Percentiles rank a stretch among this genome's conserved stretches.
These are phyloP conservation scores for Semnornis frantzii DNA, from an alignment of 2,113 vertebrate genomes.

Conservation along the genomic window DNA sequence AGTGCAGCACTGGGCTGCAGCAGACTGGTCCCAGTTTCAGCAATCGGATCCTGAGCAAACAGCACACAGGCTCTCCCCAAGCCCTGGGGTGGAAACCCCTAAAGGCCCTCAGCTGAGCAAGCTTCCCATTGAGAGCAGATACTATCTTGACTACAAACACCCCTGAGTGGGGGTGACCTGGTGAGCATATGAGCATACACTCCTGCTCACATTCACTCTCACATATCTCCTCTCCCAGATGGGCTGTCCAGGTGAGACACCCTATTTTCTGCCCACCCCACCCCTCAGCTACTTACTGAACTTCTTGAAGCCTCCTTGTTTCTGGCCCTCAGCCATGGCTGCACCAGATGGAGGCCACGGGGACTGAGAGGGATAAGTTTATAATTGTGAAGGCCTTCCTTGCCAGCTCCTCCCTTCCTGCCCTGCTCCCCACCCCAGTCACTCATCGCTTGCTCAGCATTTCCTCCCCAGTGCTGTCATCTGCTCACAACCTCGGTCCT, in stretches of 20 bases:
- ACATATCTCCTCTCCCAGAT: not conserved
- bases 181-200: not conserved
- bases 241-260: not conserved
- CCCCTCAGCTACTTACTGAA: constrained; percentile 72
- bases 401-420: constrained; percentile 43
- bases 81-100: not conserved
- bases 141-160: not conserved
- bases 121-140: not conserved
- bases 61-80: not conserved
- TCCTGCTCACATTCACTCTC: not conserved
- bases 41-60: not conserved
- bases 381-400: not conserved
- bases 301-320: constrained; percentile 70
- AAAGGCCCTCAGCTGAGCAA: not conserved
- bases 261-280: not conserved
- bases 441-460: constrained; percentile 12
- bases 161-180: accelerated
- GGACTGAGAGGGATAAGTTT: not conserved
- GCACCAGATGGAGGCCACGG: accelerated
- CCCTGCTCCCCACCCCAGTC: constrained; percentile 33
- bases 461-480: constrained; percentile 71
- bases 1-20: not conserved
- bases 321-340: constrained; percentile 72
- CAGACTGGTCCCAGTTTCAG: not conserved
- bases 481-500: not conserved